Base-by-base conservation (phyloP, 2,888 invertebrate species). In the Epirrhoe tristata region DNA sequence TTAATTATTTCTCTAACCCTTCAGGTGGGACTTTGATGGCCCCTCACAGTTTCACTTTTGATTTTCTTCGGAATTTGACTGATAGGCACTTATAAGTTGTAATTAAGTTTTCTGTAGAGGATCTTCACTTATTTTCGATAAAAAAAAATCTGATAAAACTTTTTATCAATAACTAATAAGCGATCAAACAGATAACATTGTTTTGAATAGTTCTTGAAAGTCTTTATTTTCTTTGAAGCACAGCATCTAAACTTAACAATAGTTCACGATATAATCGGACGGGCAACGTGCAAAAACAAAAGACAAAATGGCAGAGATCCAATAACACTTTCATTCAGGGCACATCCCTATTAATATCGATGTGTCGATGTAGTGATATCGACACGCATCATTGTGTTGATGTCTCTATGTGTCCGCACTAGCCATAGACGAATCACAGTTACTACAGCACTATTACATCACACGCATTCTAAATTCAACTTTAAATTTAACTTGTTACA, bases 1-100 rank as follows among this genome's bases (percentile, higher is more conserved):
- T 93, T 93, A 93, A 93, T 93, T 93, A 93, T 93, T 90, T 86
- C 74, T 75, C 78, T 77, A 80, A 77, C 86, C 85, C 82, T 83
- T 81, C 86, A 88, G 89, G 88, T 90, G 83, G 82, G 80, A 76
- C 81, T 80, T 81, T 78, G 83, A 86, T 80, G 78, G 78, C 72
- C 84, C 81, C 81, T 74, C 74, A 60, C 74, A 75, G 77, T 73
- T 74, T 68, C 74, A 72, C 82, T 81, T 81, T 81, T 84, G 84
- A 84, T 84, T 83, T 82, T 77, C 70, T 73, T 77, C 75, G 69
- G 69, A 80, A 81, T 81, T 78, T 72, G 77, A 83, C 79, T 82
- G 83, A 84, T 84, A 76, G 78, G 76, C 81, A 81, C 80, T 81
- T 81, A 77, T 77, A 81, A 83, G 76, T 83, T 78, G 76, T 80